phyloP scores from a whole-genome alignment of 2,797 vertebrate species.

The Macropus fuliginosus region DNA sequence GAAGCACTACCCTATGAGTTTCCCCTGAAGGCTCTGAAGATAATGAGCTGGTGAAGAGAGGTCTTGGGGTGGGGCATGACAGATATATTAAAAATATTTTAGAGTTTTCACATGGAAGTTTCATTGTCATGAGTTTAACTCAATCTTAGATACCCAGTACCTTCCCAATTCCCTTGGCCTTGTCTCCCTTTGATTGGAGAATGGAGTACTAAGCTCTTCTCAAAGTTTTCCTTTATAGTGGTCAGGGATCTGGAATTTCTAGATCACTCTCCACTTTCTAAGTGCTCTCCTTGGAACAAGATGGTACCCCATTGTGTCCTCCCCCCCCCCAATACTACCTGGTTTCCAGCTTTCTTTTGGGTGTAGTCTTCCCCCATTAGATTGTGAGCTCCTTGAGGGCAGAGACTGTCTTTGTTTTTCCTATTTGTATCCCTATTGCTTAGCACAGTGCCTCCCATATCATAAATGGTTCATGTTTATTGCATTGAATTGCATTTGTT shows the following conservation, averaged over 20 bases:
- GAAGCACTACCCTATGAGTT: not conserved
- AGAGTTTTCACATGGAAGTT: not conserved
- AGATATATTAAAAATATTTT: not conserved
- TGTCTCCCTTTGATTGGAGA: not conserved
- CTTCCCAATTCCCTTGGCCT: not conserved
- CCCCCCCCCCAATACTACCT: not conserved
- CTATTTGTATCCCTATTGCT: not conserved
- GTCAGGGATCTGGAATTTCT: too few relatives aligned
- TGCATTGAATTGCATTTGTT: not conserved
- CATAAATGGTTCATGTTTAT: not conserved
- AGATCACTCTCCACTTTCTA: not conserved
- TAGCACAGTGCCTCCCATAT: not conserved
- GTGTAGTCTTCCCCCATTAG: not conserved
- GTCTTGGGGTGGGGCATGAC: too few relatives aligned
- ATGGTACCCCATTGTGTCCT: not conserved
- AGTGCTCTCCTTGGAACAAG: not conserved
- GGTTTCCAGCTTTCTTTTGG: not conserved
- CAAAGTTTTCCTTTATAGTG: not conserved
- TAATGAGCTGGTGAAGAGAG: not conserved
- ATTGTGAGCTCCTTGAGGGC: not conserved
- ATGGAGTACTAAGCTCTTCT: not conserved
- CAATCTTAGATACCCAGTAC: not conserved
- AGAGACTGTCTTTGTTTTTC: not conserved
- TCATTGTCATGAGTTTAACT: not conserved
- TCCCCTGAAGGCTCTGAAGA: not conserved